Evolutionary conservation across 2,113 vertebrate species (phyloP).

Genomic region (Accipiter cooperii): DNA sequence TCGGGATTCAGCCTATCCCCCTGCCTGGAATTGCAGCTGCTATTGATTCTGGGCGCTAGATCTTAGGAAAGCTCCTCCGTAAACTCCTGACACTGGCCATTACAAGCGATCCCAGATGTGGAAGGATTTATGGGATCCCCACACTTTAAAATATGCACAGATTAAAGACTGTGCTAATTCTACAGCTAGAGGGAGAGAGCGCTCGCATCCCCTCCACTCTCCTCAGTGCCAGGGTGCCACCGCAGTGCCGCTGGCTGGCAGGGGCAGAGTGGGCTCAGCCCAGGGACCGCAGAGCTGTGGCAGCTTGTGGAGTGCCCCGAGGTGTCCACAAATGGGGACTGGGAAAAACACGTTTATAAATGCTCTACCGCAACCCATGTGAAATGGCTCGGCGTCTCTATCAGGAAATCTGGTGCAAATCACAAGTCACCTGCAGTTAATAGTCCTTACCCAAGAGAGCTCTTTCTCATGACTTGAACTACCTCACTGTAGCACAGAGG

Average conservation of each 20-base stretch:
- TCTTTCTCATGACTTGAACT: background rate
- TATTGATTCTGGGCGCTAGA: conserved; percentile 54
- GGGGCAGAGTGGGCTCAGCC: background rate
- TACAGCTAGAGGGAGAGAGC: background rate
- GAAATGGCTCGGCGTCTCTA: background rate
- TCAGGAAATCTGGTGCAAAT: background rate
- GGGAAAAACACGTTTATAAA: background rate
- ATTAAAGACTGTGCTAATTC: background rate
- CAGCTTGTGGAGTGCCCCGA: background rate
- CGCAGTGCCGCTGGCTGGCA: background rate
- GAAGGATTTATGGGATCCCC: conserved; percentile 59
- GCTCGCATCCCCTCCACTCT: rapidly evolving
- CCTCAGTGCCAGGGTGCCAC: background rate
- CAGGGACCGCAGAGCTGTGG: background rate
- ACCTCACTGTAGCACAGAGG: background rate
- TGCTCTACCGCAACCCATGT: background rate
- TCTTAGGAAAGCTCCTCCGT: conserved; percentile 53
- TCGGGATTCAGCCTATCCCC: background rate
- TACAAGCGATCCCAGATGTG: conserved; percentile 56
- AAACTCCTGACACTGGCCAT: conserved; percentile 57
- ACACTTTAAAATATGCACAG: background rate
- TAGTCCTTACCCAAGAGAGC: background rate
- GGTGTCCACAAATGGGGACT: background rate
- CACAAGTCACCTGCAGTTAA: background rate
- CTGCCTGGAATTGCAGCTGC: conserved; percentile 45